Evolutionary conservation across 2,113 vertebrate genomes (phyloP).

Genomic region (Cricetomys ansorgei): DNA sequence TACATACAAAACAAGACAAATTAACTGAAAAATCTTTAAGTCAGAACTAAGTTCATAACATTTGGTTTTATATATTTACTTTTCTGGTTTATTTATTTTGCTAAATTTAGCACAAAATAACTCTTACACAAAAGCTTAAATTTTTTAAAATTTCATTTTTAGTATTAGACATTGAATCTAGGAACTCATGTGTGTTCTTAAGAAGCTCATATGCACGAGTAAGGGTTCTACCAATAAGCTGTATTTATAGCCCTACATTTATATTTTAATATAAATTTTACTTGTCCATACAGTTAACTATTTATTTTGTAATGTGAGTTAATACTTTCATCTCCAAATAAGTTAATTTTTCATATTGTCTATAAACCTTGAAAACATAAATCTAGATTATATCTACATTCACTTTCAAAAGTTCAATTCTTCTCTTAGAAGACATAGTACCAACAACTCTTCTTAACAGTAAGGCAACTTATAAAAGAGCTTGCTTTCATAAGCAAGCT

Average conservation of each 20-base stretch:
- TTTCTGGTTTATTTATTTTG: neutral
- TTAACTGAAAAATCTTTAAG: too few species aligned
- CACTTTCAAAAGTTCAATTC: constrained; percentile 5
- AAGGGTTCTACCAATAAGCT: neutral
- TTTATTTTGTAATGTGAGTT: constrained; percentile 26
- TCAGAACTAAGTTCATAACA: constrained; percentile 20
- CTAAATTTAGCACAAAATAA: neutral
- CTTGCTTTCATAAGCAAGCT: too few species aligned
- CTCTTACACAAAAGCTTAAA: neutral
- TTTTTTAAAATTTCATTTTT: neutral
- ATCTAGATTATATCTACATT: neutral
- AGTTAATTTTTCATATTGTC: neutral
- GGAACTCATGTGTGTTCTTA: neutral
- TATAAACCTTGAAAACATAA: neutral
- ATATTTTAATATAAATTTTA: constrained; percentile 30
- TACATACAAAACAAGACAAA: too few species aligned
- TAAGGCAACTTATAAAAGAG: neutral
- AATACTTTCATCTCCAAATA: neutral
- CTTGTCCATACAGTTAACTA: neutral
- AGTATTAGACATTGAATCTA: neutral
- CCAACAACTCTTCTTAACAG: neutral
- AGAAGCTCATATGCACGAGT: too few species aligned
- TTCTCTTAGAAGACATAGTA: neutral
- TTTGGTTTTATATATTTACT: neutral
- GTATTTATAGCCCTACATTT: neutral